Evolutionary conservation across 2,113 vertebrate genomes (phyloP).

Genomic region (Rynchops niger): DNA sequence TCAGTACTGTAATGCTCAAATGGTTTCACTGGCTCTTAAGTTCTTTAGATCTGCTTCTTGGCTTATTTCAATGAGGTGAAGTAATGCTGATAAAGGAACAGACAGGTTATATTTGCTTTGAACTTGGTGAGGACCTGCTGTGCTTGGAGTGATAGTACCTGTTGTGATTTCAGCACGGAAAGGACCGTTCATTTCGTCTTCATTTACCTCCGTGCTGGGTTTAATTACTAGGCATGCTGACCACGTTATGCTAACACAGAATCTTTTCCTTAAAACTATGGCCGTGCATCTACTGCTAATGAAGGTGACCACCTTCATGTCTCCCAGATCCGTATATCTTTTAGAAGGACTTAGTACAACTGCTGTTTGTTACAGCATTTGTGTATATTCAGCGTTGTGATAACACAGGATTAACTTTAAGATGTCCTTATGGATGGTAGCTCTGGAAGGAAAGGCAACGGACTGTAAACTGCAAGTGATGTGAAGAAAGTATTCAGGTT

Average conservation of each 20-base stretch:
- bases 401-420: not conserved
- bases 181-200: not conserved
- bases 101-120: not conserved
- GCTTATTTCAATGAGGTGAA: not conserved
- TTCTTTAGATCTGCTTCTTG: not conserved
- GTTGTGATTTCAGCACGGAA: not conserved
- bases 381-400: not conserved
- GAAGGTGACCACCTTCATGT: not conserved
- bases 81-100: not conserved
- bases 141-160: not conserved
- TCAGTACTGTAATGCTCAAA: not conserved
- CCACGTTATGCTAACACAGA: not conserved
- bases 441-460: not conserved
- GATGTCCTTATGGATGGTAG: not conserved
- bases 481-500: rapidly evolving
- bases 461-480: not conserved
- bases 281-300: not conserved
- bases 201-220: not conserved
- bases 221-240: not conserved
- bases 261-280: not conserved
- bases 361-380: not conserved
- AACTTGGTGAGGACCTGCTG: not conserved
- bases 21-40: not conserved
- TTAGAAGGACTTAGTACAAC: not conserved
- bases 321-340: not conserved